These are phyloP conservation scores for Fragum whitleyi DNA, from an alignment of 2,888 invertebrate genomes.

Conservation along the genomic window DNA sequence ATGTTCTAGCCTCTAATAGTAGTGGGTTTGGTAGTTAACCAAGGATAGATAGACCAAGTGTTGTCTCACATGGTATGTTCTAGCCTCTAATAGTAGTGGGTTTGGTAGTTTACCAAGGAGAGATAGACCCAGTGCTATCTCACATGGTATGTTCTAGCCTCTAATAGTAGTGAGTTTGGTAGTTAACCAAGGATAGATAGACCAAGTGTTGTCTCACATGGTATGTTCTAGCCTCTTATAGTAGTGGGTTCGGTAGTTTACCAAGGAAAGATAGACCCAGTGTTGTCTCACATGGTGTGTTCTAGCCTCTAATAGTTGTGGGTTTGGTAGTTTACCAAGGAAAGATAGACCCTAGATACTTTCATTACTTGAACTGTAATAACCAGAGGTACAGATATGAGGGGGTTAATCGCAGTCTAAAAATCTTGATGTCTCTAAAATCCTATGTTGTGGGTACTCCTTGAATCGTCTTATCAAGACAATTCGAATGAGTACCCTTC, in stretches of 20 bases:
- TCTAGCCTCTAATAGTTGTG: background rate
- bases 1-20: constrained; percentile 16
- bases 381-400: no score
- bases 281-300: constrained; percentile 62
- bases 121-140: background rate
- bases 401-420: no score
- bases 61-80: no score
- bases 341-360: background rate
- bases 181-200: constrained; percentile 89
- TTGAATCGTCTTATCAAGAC: no score
- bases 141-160: constrained; percentile 68
- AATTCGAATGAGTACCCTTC: no score
- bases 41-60: background rate
- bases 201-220: constrained; percentile 63
- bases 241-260: constrained; percentile 94
- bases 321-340: background rate
- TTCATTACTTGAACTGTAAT: no score
- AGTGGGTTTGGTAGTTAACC: background rate
- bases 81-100: constrained; percentile 37
- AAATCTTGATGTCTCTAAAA: no score
- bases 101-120: background rate
- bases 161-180: constrained; percentile 93
- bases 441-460: no score
- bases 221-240: constrained; percentile 86
- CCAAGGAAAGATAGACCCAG: constrained; percentile 86